phyloP scores from a whole-genome alignment of 1,140 invertebrate genomes.

The Drosophila micromelanica region DNA sequence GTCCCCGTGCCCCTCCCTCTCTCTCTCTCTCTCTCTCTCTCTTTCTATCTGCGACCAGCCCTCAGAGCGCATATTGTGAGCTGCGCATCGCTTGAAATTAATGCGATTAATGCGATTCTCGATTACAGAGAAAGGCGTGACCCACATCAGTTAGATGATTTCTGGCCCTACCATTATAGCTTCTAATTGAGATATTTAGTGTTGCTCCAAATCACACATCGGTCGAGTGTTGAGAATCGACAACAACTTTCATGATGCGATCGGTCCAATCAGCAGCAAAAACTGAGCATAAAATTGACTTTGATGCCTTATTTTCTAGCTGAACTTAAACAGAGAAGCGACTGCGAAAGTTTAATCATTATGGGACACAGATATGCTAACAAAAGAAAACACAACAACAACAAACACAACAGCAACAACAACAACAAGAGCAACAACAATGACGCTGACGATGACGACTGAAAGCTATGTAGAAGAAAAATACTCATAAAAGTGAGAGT shows the following conservation, averaged over 20 bases:
- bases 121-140: conserved; percentile 69
- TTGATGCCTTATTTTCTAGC: conserved; percentile 74
- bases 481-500: conserved; percentile 83
- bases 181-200: conserved; percentile 81
- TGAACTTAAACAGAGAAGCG: conserved; percentile 12
- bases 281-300: conserved; percentile 81
- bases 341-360: conserved; percentile 75
- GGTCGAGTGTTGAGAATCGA: neutral
- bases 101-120: conserved; percentile 53
- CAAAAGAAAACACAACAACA: conserved; percentile 57
- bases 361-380: conserved; percentile 64
- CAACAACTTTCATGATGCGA: conserved; percentile 63
- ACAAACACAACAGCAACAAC: no score
- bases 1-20: neutral
- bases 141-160: conserved; percentile 65
- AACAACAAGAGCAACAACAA: conserved; percentile 25
- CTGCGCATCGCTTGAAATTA: conserved; percentile 55
- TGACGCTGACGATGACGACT: conserved; percentile 56
- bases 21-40: neutral
- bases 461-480: conserved; percentile 76
- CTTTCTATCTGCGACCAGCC: neutral
- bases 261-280: conserved; percentile 72
- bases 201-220: conserved; percentile 75
- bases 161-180: conserved; percentile 55
- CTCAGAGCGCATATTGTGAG: conserved; percentile 43